Evolutionary conservation across 2,888 invertebrate species (phyloP), one percentile per base, ranked within the genome.

Genomic region (Oegoconia quadripuncta): DNA sequence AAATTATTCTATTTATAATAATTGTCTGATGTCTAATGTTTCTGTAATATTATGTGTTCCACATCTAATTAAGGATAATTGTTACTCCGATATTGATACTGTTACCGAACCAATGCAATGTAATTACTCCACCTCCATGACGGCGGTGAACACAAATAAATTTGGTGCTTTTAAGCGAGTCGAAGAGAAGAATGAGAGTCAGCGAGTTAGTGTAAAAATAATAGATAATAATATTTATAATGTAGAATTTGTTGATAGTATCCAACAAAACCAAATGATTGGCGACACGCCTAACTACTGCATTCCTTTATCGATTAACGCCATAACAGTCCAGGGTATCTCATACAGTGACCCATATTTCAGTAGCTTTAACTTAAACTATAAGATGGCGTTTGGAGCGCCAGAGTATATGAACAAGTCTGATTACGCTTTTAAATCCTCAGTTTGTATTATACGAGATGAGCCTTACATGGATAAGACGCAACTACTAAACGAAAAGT

Each of bases 31-130:
- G 82, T 84, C 80, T 83, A 81, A 84, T 84, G 84, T 87, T 86
- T 88, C 88, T 88, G 88, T 88, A 88, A 88, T 86, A 86, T 80
- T 86, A 86, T 91, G 91, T 91, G 91, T 91, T 91, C 91, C 90
- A 87, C 74, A 72, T 83, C 74, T 83, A 90, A 90, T 86, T 87
- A 88, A 87, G 84, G 73, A 87, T 87, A 83, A 81, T 87, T 87
- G 87, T 87, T 87, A 87, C 82, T 84, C 81, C 78, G 77, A 79
- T 81, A 86, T 84, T 81, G 74, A 81, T 81, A 87, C 83, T 86
- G 90, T 90, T 87, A 87, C 82, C 83, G 81, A 86, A 89, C 89
- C 89, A 83, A 84, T 87, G 87, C 86, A 86, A 84, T 84, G 86
- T 88, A 84, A 84, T 76, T 64, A 89, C 88, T 80, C 89, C 89